These are phyloP conservation scores for Operophtera brumata DNA, from an alignment of 2,888 invertebrate genomes.

Conservation along the genomic window DNA sequence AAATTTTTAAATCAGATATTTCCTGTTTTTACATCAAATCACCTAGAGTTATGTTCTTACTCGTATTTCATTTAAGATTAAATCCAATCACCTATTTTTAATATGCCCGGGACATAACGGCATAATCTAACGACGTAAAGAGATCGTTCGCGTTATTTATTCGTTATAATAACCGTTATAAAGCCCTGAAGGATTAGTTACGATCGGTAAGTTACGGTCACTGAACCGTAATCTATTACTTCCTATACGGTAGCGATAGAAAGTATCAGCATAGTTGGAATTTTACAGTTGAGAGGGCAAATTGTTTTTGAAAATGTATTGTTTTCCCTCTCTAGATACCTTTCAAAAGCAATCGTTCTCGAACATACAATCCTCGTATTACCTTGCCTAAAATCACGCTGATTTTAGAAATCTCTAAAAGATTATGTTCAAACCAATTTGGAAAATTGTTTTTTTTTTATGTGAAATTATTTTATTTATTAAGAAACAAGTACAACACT, in stretches of 20 bases:
- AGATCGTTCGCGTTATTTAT: slow-evolving; percentile 26
- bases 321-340: no score
- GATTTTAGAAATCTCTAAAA: no score
- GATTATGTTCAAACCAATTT: no score
- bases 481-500: no score
- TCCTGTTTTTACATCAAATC: no score
- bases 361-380: no score
- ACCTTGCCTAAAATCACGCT: no score
- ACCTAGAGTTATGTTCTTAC: not conserved
- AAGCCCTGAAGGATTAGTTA: slow-evolving; percentile 24
- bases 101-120: slow-evolving; percentile 13
- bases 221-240: slow-evolving; percentile 21
- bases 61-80: slow-evolving; percentile 10
- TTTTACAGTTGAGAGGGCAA: not conserved
- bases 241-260: not conserved
- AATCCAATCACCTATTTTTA: slow-evolving; percentile 16
- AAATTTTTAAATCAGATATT: no score
- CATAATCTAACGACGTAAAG: slow-evolving; percentile 21
- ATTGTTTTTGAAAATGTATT: not conserved
- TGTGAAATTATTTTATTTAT: no score
- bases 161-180: slow-evolving; percentile 26
- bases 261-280: not conserved
- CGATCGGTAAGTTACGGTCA: slow-evolving; percentile 27
- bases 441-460: no score
- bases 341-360: no score